Base-by-base conservation (phyloP, 1,140 invertebrate species). In the Magallana angulata region DNA sequence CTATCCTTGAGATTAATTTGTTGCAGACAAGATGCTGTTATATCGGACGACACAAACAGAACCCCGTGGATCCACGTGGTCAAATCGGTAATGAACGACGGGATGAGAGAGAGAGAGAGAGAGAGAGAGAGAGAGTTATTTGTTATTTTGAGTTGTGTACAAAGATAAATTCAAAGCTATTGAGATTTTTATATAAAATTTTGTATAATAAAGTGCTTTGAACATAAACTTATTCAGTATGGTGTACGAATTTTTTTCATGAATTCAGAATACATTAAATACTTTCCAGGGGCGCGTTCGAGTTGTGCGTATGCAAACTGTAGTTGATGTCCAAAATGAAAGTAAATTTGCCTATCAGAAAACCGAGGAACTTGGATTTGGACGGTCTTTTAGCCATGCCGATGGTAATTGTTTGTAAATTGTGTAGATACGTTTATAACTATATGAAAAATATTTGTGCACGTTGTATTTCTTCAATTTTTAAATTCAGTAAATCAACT, bases 1-100 rank as follows among this genome's bases (percentile, higher is more conserved):
- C 5, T 48, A 48, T 5, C 1, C 36, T 48, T 48, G 36, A 3
- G 5, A 48, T 48, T 76, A 0, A 7, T 76, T 24, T 58, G 30
- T 93, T 93, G 76, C 89, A 94, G 93, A 14, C 90, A 93, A 89
- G 91, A 93, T 60, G 87, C 86, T 80, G 82, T 93, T 14, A 87
- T 94, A 16, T 91, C 91, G 0, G 89, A 92, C 57, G 93, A 94
- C 76, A 90, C 92, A 18, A 92, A 93, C 85, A 88, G 92, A 80
- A 93, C 93, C 5, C 92, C 93, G 1, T 94, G 93, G 93, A 80
- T 94, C 56, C 91, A 93, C 80, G 90, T 94, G n/a, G 89, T 94
- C 8, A 94, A 94, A 89, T 93, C 93, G 85, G 93, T 94, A 91
- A 92, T 92, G 88, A 59, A 24, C 68, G 24, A 48, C 36, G 36